A percentile compares a stretch with the other conserved stretches of the same genome.
phyloP scores from a whole-genome alignment of 2,113 vertebrate genomes.

The Ciconia maguari region DNA sequence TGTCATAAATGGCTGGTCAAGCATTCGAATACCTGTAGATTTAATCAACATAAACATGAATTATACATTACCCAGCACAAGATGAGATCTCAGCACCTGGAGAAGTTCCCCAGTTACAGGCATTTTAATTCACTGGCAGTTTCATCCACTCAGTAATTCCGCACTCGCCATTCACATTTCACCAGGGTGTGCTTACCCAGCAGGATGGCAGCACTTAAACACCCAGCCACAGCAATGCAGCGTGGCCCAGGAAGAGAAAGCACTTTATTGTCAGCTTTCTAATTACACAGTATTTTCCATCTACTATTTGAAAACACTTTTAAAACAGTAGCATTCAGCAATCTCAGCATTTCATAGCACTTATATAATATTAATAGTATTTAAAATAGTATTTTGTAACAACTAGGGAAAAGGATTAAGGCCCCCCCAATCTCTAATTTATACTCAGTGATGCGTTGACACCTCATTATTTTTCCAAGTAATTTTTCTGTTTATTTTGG shows the following conservation, averaged over 20 bases:
- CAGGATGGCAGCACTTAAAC: neutral
- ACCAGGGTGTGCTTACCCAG: neutral
- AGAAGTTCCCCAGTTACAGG: neutral
- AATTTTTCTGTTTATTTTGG: constrained; percentile 8
- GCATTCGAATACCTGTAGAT: constrained; percentile 91
- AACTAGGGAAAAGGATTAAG: neutral
- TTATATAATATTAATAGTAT: neutral
- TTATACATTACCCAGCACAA: neutral
- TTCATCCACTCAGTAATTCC: neutral
- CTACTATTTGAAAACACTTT: neutral
- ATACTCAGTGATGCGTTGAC: neutral
- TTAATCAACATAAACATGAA: neutral
- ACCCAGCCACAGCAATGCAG: neutral
- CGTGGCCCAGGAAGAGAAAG: neutral
- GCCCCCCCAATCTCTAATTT: neutral
- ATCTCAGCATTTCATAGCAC: neutral
- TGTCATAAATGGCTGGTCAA: constrained; percentile 98
- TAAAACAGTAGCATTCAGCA: neutral
- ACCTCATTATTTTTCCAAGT: neutral
- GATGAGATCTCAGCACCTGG: neutral
- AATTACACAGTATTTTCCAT: neutral
- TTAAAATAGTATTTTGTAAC: neutral
- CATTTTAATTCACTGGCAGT: neutral
- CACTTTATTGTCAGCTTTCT: neutral
- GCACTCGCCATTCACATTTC: neutral